Conservation (phyloP, 2,797 vertebrate genomes). For the Avahi laniger region DNA sequence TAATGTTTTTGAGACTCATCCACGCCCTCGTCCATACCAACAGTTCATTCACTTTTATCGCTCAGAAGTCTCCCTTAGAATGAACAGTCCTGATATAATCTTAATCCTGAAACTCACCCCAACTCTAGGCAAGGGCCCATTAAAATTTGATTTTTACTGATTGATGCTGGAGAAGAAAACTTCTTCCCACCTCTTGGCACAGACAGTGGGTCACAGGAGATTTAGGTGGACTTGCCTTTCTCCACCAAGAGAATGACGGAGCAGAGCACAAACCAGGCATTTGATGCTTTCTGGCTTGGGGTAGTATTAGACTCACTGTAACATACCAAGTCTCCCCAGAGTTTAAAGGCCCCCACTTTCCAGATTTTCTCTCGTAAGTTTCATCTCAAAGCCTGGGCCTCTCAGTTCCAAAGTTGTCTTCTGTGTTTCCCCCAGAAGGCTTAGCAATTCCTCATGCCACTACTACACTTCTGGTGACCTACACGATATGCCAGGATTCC, state of each 20-base stretch:
- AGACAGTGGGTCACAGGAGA: not conserved
- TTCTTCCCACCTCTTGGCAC: not conserved
- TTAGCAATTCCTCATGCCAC: not conserved
- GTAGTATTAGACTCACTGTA: not conserved
- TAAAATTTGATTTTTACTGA: not conserved
- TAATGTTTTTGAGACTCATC: not conserved
- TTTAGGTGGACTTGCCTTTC: not conserved
- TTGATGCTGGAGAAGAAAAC: conserved; percentile 1
- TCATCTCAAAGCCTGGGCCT: not conserved
- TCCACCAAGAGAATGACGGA: not conserved
- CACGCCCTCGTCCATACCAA: not conserved
- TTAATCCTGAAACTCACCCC: not conserved
- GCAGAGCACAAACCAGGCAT: not conserved
- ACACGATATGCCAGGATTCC: not conserved
- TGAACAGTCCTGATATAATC: not conserved
- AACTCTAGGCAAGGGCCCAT: not conserved
- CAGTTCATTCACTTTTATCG: not conserved
- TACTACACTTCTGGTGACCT: not conserved
- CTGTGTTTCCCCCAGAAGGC: not conserved
- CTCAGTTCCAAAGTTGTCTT: not conserved
- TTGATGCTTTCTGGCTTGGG: too few relatives aligned
- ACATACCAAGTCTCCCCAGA: not conserved
- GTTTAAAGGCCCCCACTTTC: not conserved
- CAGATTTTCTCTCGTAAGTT: not conserved
- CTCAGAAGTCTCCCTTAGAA: not conserved